Base-by-base conservation (phyloP, 1,140 invertebrate genomes). In the Neuroterus valhalla region DNA sequence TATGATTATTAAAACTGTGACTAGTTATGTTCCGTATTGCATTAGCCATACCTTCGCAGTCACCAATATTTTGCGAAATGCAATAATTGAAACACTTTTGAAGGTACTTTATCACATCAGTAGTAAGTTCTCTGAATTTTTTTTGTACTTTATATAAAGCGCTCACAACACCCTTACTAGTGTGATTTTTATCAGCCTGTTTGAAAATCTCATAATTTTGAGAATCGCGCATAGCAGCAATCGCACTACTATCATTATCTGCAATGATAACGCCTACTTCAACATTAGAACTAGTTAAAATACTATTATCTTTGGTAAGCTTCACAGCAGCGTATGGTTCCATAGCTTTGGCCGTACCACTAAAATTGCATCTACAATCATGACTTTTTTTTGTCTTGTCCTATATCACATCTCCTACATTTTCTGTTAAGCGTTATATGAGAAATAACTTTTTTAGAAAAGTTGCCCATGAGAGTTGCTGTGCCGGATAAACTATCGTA, bases 401-500 rank as follows among this genome's bases (percentile, higher is more conserved):
- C 72, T 10, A 14, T 12, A 62, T 75, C 80, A 62, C 80, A 82
- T 44, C 31, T 72, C 45, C 62, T 66, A 68, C 76, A 81, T 75
- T 81, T 77, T 10, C 75, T 21, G 17, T 81, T 81, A 21, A 72
- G n/a, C 15, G 74, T 74, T 11, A 44, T 68, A 66, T 72, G 78
- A 42, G 70, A 69, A 21, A 78, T 67, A 67, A 82, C 70, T 62
- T 70, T 73, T 45, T 79, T 78, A 19, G 72, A 70, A 66, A 78
- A 75, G 21, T 66, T 69, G 23, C 80, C 78, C 45, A 81, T 78
- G 15, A 78, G 46, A 44, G 80, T 69, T 67, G 73, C 78, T 17
- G 72, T 71, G 3, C 78, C 80, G 43, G 70, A 78, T 5, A 78
- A 66, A 71, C 76, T 80, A 66, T 82, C 78, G 19, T 77, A 82